Evolutionary conservation across 2,113 vertebrate species (phyloP).

Genomic region (Seriola quinqueradiata): DNA sequence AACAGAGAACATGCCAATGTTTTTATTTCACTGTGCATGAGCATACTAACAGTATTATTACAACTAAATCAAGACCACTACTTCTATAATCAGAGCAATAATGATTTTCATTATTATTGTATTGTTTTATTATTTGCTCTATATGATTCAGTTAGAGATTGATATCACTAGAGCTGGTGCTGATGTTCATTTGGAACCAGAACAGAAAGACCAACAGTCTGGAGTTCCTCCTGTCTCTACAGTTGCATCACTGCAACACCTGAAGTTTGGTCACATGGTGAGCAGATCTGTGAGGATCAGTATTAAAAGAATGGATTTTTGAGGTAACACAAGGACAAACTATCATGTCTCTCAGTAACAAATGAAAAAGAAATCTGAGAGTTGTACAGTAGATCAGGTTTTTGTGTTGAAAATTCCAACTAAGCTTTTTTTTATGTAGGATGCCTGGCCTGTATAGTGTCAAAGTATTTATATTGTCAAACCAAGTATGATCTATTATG

Average conservation of each 20-base stretch:
- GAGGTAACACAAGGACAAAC: slow-evolving; percentile 39
- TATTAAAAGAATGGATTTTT: slow-evolving; percentile 16
- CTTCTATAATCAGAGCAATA: not conserved
- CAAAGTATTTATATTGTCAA: not conserved
- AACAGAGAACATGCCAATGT: not conserved
- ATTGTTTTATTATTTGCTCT: slow-evolving; percentile 1
- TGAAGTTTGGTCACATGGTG: slow-evolving; percentile 20
- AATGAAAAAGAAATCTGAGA: slow-evolving; percentile 40
- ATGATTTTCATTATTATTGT: not conserved
- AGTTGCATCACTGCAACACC: slow-evolving; percentile 25
- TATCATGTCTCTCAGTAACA: slow-evolving; percentile 32
- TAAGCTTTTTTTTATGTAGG: slow-evolving; percentile 21
- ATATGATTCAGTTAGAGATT: slow-evolving; percentile 22
- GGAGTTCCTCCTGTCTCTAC: slow-evolving; percentile 13
- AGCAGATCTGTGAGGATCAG: slow-evolving; percentile 31
- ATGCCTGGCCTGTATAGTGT: not conserved
- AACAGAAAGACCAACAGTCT: slow-evolving; percentile 28
- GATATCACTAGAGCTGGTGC: slow-evolving; percentile 15
- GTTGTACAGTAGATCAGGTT: slow-evolving; percentile 20
- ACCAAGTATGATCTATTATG: not conserved
- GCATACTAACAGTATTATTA: not conserved
- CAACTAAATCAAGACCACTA: not conserved
- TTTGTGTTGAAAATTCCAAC: slow-evolving; percentile 24
- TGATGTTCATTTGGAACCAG: slow-evolving; percentile 45
- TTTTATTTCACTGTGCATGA: not conserved